Base-by-base conservation (phyloP, 2,797 vertebrate genomes). In the Enoplosus armatus region DNA sequence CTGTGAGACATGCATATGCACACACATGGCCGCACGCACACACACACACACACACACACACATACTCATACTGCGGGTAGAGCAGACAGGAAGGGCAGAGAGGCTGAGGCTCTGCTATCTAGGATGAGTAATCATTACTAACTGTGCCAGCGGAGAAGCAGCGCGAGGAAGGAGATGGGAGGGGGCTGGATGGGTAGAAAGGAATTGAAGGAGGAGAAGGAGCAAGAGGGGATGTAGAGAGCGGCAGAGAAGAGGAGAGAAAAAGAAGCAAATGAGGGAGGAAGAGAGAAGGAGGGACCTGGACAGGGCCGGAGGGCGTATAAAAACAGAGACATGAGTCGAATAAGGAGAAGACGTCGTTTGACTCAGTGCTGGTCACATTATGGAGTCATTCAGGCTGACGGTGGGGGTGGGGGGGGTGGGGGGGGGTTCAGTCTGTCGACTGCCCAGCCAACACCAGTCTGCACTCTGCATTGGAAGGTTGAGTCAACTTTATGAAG, bases 81-180 rank as follows among this genome's bases (percentile, higher is more conserved):
- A 79, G 85, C 79, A 89, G 87, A 90, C 90, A 89, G 85, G 84
- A 87, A 89, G 86, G 83, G 85, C 89, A 90, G 72, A 67, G 68
- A 85, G 81, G 87, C 78, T 84, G 89, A 87, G 80, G 82, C 85
- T 87, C 65, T 77, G 84, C 86, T 85, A 82, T 87, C 85, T 74
- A 88, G 80, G 79, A 89, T 93, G 91, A 92, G 85, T 90, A 91
- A 92, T 92, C 88, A 88, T 87, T 60, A 65, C 84, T 87, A 84
- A 86, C 77, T 71, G 85, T 84, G 88, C 88, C 82, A 90, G 82
- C 65, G 71, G 71, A 89, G 79, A 74, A 68, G 83, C 82, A 78
- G 72, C 12, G 11, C 8, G 3, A 69, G 71, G 39, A 78, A 67
- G 37, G 69, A 29, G 68, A 69, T 26, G 70, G 70, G 71, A 41